Conservation (phyloP, 2,113 vertebrate genomes). For the Thunnus thynnus region DNA sequence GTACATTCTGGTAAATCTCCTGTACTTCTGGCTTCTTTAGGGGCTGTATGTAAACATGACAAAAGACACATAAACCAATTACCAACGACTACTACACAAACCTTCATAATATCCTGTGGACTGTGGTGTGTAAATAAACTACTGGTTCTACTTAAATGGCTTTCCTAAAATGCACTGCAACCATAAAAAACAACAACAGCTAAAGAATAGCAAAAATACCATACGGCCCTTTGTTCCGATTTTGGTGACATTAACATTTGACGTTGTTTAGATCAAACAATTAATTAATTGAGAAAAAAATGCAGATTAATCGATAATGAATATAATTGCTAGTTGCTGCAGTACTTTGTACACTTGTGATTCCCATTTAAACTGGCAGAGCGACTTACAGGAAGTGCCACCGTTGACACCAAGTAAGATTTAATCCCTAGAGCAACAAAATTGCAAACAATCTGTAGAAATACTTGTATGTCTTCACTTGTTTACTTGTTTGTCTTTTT, state of each 20-base stretch:
- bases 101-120: background rate
- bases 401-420: background rate
- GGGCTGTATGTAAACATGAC: background rate
- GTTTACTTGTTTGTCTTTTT: too few relatives aligned
- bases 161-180: background rate
- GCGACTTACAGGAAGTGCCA: background rate
- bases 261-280: too few relatives aligned
- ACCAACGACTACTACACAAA: too few relatives aligned
- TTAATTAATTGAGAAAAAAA: background rate
- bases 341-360: background rate
- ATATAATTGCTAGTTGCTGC: background rate
- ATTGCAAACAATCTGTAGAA: background rate
- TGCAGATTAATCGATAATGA: background rate
- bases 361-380: background rate
- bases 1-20: conserved; percentile 3
- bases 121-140: conserved; percentile 25
- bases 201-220: background rate
- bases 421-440: background rate
- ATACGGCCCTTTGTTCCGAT: too few relatives aligned
- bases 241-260: too few relatives aligned
- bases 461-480: too few relatives aligned
- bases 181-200: background rate
- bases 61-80: background rate
- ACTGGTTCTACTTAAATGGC: background rate
- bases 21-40: background rate